These are phyloP conservation scores for Eurystomus glaucurus DNA, from an alignment of 2,797 vertebrate species.

Conservation along the genomic window DNA sequence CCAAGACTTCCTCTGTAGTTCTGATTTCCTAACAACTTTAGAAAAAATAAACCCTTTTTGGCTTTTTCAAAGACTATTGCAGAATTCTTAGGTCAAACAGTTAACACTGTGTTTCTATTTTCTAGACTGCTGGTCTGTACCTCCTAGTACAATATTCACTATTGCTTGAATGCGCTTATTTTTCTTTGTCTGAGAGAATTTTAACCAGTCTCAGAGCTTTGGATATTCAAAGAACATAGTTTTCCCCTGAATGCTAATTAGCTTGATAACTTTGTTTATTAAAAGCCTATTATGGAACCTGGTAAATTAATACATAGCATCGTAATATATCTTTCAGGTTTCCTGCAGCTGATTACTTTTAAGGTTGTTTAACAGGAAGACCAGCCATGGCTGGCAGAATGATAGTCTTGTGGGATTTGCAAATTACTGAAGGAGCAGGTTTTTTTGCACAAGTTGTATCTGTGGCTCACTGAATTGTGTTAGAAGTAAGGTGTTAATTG, in stretches of 20 bases:
- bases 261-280: slow-evolving; percentile 39
- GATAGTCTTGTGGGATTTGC: slow-evolving; percentile 1
- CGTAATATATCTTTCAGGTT: not conserved
- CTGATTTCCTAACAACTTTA: not conserved
- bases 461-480: slow-evolving; percentile 71
- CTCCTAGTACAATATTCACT: rapidly evolving
- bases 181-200: not conserved
- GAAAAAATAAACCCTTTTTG: rapidly evolving
- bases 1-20: not conserved
- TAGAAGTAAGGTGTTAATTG: slow-evolving; percentile 70
- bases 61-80: not conserved
- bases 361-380: not conserved
- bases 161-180: not conserved
- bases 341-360: not conserved
- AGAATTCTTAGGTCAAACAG: not conserved
- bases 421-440: slow-evolving; percentile 24
- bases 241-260: slow-evolving; percentile 19
- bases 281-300: slow-evolving; percentile 49
- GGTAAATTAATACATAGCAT: slow-evolving; percentile 31
- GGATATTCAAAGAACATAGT: not conserved
- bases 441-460: slow-evolving; percentile 46
- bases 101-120: not conserved
- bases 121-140: not conserved
- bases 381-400: not conserved
- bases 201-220: not conserved